phyloP scores from a whole-genome alignment of 2,888 invertebrate genomes.

The Chalcis sispes region DNA sequence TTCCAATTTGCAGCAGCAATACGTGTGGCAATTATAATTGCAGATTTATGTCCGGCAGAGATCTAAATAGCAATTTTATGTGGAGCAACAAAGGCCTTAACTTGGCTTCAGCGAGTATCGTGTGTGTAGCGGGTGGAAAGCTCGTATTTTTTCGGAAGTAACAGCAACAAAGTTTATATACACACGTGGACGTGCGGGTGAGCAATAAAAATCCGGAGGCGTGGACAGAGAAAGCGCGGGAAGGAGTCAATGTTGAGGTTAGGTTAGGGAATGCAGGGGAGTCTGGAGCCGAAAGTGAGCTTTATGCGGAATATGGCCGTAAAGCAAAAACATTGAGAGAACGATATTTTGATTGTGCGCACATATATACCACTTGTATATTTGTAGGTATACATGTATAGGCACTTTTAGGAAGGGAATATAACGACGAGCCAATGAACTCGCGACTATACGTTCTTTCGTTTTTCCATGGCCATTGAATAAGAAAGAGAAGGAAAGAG shows the following conservation, averaged over 20 bases:
- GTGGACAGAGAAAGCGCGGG: too few species aligned
- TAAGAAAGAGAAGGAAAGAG: too few species aligned
- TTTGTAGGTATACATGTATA: background rate
- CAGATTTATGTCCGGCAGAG: slow-evolving; percentile 40
- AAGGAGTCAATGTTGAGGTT: too few species aligned
- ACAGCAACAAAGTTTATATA: too few species aligned
- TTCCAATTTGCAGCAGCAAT: slow-evolving; percentile 64
- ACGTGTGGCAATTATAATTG: slow-evolving; percentile 46
- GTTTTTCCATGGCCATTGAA: slow-evolving; percentile 14
- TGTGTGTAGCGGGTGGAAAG: background rate
- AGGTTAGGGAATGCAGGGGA: too few species aligned
- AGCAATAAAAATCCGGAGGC: too few species aligned
- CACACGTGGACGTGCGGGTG: too few species aligned
- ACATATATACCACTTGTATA: background rate
- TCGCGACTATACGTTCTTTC: background rate
- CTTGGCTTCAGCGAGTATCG: too few species aligned
- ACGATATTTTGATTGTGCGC: background rate
- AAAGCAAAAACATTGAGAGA: background rate
- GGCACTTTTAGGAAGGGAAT: slow-evolving; percentile 7
- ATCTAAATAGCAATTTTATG: slow-evolving; percentile 50
- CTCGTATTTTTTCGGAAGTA: background rate
- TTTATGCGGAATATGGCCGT: slow-evolving; percentile 34
- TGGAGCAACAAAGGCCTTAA: too few species aligned
- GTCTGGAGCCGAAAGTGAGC: background rate
- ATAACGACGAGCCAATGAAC: slow-evolving; percentile 28